Evolutionary conservation across 2,888 invertebrate species (phyloP).

Genomic region (Drosophila ochracea): DNA sequence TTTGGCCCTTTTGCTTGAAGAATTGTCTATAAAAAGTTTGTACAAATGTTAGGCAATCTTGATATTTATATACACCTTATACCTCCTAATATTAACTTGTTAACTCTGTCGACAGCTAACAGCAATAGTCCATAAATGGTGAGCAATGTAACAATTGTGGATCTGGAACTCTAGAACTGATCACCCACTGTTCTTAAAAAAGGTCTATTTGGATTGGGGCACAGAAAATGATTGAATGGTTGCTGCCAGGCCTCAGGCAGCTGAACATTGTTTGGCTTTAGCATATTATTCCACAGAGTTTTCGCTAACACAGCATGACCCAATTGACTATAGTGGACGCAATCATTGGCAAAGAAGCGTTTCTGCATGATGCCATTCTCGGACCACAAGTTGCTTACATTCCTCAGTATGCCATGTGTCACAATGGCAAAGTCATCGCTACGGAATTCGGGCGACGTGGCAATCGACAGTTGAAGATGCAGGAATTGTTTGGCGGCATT

Average conservation of each 20-base stretch:
- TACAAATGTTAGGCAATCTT: background rate
- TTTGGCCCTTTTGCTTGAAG: background rate
- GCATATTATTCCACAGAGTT: constrained; percentile 40
- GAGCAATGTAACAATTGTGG: background rate
- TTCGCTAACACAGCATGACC: constrained; percentile 42
- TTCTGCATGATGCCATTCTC: constrained; percentile 6
- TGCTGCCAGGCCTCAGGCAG: constrained; percentile 18
- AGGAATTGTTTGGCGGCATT: constrained; percentile 9
- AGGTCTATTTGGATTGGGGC: constrained; percentile 9
- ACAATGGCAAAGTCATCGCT: constrained; percentile 50
- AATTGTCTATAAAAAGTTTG: background rate
- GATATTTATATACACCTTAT: too few species aligned
- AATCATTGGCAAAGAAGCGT: constrained; percentile 30
- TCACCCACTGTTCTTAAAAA: constrained; percentile 38
- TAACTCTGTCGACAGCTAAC: background rate
- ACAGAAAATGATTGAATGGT: constrained; percentile 29
- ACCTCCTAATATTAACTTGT: background rate
- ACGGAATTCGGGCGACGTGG: constrained; percentile 31
- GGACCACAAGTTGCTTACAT: constrained; percentile 34
- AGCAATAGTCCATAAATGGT: background rate
- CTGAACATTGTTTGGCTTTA: constrained; percentile 7
- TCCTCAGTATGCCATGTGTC: constrained; percentile 21
- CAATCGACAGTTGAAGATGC: constrained; percentile 15
- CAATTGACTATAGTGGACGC: constrained; percentile 38
- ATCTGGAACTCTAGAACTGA: background rate